These are phyloP conservation scores for Microcebus ravelobensis DNA, from an alignment of 2,113 vertebrate species.

Conservation along the genomic window DNA sequence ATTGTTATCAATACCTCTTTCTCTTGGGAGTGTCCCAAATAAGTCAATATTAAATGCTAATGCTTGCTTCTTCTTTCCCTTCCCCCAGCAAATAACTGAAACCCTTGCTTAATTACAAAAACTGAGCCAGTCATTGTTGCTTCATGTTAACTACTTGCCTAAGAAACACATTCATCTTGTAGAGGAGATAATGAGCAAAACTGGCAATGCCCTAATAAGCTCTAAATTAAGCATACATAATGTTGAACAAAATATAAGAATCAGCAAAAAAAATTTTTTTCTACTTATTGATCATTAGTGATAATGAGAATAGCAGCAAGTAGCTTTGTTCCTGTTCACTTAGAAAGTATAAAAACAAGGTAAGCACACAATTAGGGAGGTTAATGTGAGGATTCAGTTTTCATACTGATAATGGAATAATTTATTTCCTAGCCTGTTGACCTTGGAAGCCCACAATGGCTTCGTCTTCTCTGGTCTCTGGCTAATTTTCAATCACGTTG, in stretches of 20 bases:
- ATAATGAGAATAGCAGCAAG: conserved; percentile 73
- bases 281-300: conserved; percentile 75
- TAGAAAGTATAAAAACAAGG: conserved; percentile 73
- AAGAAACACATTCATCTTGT: conserved; percentile 69
- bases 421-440: conserved; percentile 61
- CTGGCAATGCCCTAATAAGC: conserved; percentile 73
- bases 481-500: conserved; percentile 49
- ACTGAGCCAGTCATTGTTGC: conserved; percentile 57
- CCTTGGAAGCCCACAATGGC: conserved; percentile 52
- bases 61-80: neutral
- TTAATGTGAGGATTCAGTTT: conserved; percentile 65
- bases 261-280: conserved; percentile 66
- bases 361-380: conserved; percentile 72
- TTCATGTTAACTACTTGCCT: conserved; percentile 64
- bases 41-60: conserved; percentile 33
- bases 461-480: conserved; percentile 51
- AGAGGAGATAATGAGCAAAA: conserved; percentile 74
- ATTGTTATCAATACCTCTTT: neutral
- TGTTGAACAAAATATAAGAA: conserved; percentile 70
- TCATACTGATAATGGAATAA: conserved; percentile 56
- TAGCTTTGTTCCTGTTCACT: conserved; percentile 72
- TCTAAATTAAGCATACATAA: conserved; percentile 77
- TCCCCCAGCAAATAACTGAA: conserved; percentile 46
- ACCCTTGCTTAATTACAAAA: conserved; percentile 58
- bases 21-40: conserved; percentile 41